Base-by-base conservation (phyloP, 30 jellyfish, hydroid and myxozoan genomes). In the Turritopsis rubra region DNA sequence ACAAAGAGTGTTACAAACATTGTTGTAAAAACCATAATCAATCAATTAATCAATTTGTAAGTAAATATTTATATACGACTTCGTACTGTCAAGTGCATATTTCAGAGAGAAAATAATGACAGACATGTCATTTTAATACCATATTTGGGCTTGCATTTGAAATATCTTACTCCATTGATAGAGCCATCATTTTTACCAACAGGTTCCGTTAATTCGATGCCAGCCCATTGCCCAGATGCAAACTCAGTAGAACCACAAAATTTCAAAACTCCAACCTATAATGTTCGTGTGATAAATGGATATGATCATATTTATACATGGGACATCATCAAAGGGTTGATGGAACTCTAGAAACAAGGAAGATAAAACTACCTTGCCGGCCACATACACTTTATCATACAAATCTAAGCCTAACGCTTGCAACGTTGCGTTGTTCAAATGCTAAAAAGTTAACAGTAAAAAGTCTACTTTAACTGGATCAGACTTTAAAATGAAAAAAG, bases 161-260 rank as follows among this genome's bases (percentile, higher is more conserved):
- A 90, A 72, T 90, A 90, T 23, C 92, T 83, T 26, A 85, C 88
- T 18, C 93, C 97, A 29, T 85, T 54, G 26, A 90, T 83, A 3
- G 95, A 81, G 20, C 97, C 97, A 86, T 90, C 97, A 82, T 90
- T 90, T 79, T 90, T 90, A 31, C 95, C 97, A 66, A 79, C 29
- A 7, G 95, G 92, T 72, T 90, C 92, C 41, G 86, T 84, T 29
- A 90, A 78, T 72, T 86, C 97, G 19, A 90, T 85, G 3, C 97
- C 97, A 75, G 86, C 95, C 97, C 97, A 90, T 9, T 53, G 75
- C 8, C 97, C 97, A 1, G 97, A 83, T 20, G 97, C 93, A 80
- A 91, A 91, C 4, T 91, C 95, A 54, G 97, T 91, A 26, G 94
- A 66, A 1, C 97, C 97, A 60, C 96, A 86, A 68, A 30, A 91